These are phyloP conservation scores for Coregonus clupeaformis DNA, from an alignment of 2,113 vertebrate species.

Conservation along the genomic window DNA sequence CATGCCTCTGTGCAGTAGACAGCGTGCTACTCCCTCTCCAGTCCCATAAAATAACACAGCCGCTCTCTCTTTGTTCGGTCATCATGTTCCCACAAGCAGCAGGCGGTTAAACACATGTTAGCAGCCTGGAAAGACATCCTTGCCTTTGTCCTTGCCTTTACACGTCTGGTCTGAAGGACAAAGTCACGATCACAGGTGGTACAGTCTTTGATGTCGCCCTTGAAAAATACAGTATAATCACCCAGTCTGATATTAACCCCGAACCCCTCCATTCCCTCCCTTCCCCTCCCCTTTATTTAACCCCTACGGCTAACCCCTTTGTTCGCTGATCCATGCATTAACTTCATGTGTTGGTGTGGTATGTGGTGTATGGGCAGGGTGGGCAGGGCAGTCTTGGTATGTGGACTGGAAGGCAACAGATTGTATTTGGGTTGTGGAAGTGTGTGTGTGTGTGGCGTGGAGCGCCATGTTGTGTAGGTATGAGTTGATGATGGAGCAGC, in stretches of 20 bases:
- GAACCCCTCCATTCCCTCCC: background rate
- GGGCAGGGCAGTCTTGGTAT: conserved; percentile 10
- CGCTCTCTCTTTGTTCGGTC: conserved; percentile 20
- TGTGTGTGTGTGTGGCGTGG: background rate
- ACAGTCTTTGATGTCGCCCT: conserved; percentile 10
- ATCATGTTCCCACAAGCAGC: conserved; percentile 48
- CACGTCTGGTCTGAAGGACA: conserved; percentile 41
- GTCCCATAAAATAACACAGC: background rate
- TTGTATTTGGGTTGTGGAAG: conserved; percentile 4
- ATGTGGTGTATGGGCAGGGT: conserved; percentile 30
- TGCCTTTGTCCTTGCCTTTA: conserved; percentile 36
- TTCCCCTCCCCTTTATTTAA: background rate
- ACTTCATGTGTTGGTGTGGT: conserved; percentile 14
- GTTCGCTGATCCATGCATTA: no score
- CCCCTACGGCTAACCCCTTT: background rate
- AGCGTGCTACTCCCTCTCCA: background rate
- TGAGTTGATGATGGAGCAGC: conserved; percentile 30
- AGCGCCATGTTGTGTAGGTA: conserved; percentile 12
- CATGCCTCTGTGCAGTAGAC: background rate
- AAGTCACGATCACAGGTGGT: background rate
- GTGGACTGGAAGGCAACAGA: conserved; percentile 39
- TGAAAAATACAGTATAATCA: background rate
- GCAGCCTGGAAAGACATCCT: conserved; percentile 36
- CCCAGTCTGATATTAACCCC: background rate
- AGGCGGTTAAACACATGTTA: conserved; percentile 35